Conservation (phyloP, 2,113 vertebrate species). For the Henicopernis longicauda region DNA sequence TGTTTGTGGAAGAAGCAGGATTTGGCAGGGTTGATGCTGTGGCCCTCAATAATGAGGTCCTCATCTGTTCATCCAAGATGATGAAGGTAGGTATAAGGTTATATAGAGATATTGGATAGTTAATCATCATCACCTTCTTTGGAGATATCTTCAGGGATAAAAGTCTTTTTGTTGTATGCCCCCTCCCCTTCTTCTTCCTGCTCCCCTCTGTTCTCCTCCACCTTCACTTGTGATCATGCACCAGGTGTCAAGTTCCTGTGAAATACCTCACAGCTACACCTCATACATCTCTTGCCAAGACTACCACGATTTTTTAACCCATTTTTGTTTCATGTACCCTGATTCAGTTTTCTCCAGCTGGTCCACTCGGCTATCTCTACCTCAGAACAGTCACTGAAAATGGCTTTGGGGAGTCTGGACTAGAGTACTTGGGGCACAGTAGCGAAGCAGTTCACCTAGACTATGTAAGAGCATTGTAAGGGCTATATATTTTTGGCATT, state of each 20-base stretch:
- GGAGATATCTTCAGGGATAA: not conserved
- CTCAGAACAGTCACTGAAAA: not conserved
- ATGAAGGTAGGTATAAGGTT: not conserved
- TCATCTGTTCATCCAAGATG: not conserved
- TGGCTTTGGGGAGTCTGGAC: not conserved
- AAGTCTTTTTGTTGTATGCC: not conserved
- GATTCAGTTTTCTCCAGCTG: not conserved
- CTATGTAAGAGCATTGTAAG: not conserved
- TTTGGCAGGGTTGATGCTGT: not conserved
- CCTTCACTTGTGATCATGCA: not conserved
- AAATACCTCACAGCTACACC: not conserved
- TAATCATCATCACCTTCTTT: not conserved
- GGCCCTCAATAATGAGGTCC: not conserved
- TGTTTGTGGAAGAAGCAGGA: not conserved
- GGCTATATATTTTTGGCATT: not conserved
- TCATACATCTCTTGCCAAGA: not conserved
- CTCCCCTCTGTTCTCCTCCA: not conserved
- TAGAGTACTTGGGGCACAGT: not conserved
- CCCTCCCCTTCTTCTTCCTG: not conserved
- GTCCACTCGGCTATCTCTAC: not conserved
- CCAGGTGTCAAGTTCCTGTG: not conserved
- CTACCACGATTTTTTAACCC: not conserved
- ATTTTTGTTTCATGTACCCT: not conserved
- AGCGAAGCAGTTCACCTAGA: not conserved
- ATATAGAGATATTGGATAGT: not conserved